Conservation (phyloP, 2,888 invertebrate species). For the Elmis aenea region DNA sequence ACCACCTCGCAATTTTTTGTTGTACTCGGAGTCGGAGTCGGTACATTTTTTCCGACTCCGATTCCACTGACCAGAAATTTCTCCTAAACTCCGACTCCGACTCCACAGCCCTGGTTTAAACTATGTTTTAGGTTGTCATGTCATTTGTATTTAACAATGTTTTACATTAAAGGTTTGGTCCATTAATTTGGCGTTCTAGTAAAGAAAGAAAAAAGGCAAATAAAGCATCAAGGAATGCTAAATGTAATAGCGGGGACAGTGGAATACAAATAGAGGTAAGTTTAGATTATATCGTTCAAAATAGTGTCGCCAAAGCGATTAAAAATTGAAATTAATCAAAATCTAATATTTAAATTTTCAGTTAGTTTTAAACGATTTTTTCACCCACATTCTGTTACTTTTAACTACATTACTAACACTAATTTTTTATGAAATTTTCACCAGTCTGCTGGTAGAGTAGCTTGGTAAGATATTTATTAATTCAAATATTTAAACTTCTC, state of each 20-base stretch:
- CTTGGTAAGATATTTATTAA: constrained; percentile 46
- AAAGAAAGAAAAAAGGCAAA: constrained; percentile 64
- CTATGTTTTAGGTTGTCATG: too few species aligned
- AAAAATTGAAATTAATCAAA: too few species aligned
- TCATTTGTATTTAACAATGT: neutral
- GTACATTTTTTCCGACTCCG: too few species aligned
- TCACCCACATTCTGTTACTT: too few species aligned
- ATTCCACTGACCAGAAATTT: too few species aligned
- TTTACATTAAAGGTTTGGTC: constrained; percentile 56
- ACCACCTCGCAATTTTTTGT: too few species aligned
- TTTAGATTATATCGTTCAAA: neutral
- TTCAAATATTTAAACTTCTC: constrained; percentile 23
- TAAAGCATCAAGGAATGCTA: constrained; percentile 63
- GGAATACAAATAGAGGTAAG: constrained; percentile 64
- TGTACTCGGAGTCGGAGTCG: too few species aligned
- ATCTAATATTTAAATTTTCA: too few species aligned
- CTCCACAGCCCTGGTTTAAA: too few species aligned
- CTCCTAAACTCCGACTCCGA: too few species aligned
- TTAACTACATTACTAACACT: constrained; percentile 30
- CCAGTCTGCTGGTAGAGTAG: constrained; percentile 48
- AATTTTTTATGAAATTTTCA: constrained; percentile 43
- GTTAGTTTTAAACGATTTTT: too few species aligned
- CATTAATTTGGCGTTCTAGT: constrained; percentile 65
- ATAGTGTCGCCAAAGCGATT: too few species aligned
- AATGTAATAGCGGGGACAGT: constrained; percentile 70